Evolutionary conservation across 2,797 vertebrate genomes (phyloP), one percentile per base, ranked within the genome.

Genomic region (Naso thynnoides): DNA sequence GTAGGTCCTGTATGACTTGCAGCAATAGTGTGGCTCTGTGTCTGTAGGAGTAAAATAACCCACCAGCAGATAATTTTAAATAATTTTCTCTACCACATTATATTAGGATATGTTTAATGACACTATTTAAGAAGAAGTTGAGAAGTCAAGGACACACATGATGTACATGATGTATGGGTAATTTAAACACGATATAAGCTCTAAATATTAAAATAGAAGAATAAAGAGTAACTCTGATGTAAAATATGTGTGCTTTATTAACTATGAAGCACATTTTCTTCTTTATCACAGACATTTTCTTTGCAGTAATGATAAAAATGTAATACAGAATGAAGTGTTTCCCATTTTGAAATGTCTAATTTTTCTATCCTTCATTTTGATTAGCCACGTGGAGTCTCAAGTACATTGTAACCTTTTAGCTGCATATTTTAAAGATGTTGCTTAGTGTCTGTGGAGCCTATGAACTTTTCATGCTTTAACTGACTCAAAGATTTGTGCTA

Each of bases 1-100:
- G 27, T 44, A 10, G 21, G n/a, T 70, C 5, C 41, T 57, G 1
- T 42, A 23, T 1, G 8, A 27, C 60, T 48, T 60, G 39, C 58
- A 45, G 59, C 2, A 9, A 42, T 26, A 39, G 36, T 26, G 19
- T 59, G 19, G 24, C 19, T 48, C 39, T 29, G 29, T 76, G 6
- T 67, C 44, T 57, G 26, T n/a, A 52, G 2, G 27, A 47, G 16
- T 50, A 60, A 60, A 56, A 29, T 41, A 66, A 56, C 33, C 3
- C 8, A 53, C 14, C 57, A 57, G 61, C 27, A 76, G 38, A 64
- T 50, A 47, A 44, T n/a, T 10, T 16, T 69, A 27, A 66, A 70
- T 70, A 49, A 55, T 41, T 78, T 55, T 56, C 31, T 44, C 9
- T 15, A 53, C 33, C 58, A 53, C n/a, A n/a, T 55, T 5, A 26